Percentiles rank a stretch among this genome's conserved stretches.
Evolutionary conservation across 2,888 invertebrate species (phyloP).

Genomic region (Amiota communis): DNA sequence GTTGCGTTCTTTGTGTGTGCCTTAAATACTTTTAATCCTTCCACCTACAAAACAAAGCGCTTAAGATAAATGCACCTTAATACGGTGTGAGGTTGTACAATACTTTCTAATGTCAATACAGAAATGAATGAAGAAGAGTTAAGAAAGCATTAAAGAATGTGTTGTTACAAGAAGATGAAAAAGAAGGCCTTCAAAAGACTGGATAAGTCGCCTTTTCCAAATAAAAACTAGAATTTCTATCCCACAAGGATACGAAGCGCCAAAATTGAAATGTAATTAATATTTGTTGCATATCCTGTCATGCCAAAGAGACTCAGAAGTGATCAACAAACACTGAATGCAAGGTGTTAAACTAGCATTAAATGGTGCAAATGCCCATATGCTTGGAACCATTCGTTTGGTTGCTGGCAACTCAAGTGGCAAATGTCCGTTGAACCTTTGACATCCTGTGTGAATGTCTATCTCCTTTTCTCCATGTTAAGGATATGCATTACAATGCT

Average conservation of each 20-base stretch:
- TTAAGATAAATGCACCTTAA: constrained; percentile 45
- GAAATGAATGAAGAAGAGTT: constrained; percentile 5
- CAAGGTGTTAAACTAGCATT: constrained; percentile 8
- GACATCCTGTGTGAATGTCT: constrained; percentile 18
- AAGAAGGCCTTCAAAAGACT: background rate
- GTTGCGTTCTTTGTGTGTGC: background rate
- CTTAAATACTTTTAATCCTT: constrained; percentile 30
- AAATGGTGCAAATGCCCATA: constrained; percentile 1
- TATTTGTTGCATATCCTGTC: constrained; percentile 6
- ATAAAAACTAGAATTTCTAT: background rate
- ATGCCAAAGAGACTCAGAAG: background rate
- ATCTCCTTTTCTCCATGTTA: background rate
- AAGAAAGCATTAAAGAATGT: background rate
- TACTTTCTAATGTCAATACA: constrained; percentile 5
- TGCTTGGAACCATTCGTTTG: background rate
- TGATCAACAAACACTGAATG: background rate
- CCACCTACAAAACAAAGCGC: constrained; percentile 50
- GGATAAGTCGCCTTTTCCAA: background rate
- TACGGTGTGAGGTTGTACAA: background rate
- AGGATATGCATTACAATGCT: background rate
- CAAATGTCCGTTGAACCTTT: constrained; percentile 21
- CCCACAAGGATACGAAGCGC: background rate
- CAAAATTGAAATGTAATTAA: constrained; percentile 15
- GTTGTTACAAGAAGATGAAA: too few relatives aligned
- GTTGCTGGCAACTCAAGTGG: constrained; percentile 12